Evolutionary conservation across 1,140 invertebrate genomes (phyloP), one percentile per base, ranked within the genome.

Genomic region (Bombyx mandarina): DNA sequence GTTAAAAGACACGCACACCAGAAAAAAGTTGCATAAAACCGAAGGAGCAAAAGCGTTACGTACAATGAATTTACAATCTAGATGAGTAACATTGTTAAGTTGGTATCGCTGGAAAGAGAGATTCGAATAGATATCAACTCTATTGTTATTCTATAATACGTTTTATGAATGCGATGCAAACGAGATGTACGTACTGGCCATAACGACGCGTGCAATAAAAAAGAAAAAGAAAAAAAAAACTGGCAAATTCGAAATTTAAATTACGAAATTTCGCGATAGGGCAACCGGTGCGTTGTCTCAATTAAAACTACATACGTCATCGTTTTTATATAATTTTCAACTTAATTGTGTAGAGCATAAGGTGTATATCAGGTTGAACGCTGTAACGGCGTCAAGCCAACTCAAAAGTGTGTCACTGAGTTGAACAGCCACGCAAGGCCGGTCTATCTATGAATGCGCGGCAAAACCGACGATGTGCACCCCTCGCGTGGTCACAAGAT

Each of bases 391-490:
- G 73, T 72, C 68, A 69, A 81, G 82, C 82, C 82, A 86, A 84
- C 66, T 82, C 75, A 79, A 82, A 86, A 83, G 78, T 86, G 73
- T 86, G 82, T 86, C 82, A 86, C 73, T 70, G 77, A 82, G 79
- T 86, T 82, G 79, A 84, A 82, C 67, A 81, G 73, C 78, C 70
- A 54, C 69, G 73, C 82, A 86, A 86, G 82, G 82, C 77, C 79
- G 78, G 64, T 71, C 75, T 86, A 82, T 86, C 80, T 83, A 73
- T 74, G 72, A 76, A 69, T 71, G 77, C 70, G 76, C 79, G 75
- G 68, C 76, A 75, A 79, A 81, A 82, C 73, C 73, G 12, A 49
- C 42, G 51, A 57, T 54, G 59, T 66, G 57, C 56, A 57, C 54
- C 54, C 54, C 45, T 35, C 35, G 45, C 43, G 46, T 46, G 35